These are phyloP conservation scores for Folsomia candida DNA, from an alignment of 2,888 invertebrate genomes.

Conservation along the genomic window DNA sequence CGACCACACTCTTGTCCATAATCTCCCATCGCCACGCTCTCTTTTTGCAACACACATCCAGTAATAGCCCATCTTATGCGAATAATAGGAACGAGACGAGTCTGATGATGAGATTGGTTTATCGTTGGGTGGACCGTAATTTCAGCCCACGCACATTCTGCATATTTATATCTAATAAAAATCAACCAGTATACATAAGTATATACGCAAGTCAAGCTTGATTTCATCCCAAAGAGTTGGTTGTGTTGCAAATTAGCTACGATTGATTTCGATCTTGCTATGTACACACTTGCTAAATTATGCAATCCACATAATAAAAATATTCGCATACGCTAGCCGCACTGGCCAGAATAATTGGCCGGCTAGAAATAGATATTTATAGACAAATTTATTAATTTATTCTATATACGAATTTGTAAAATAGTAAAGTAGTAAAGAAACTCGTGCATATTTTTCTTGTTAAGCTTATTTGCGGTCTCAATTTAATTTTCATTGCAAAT, in stretches of 20 bases:
- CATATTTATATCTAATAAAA: background rate
- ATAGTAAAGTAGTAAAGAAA: background rate
- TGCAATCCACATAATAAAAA: too few relatives aligned
- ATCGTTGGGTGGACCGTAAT: slow-evolving; percentile 5
- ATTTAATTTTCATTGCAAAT: too few relatives aligned
- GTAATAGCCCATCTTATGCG: background rate
- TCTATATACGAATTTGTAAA: background rate
- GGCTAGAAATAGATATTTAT: too few relatives aligned
- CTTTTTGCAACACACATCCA: background rate
- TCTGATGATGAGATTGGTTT: background rate
- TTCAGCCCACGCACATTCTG: background rate
- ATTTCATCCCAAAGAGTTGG: background rate
- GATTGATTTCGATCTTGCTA: background rate
- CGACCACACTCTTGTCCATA: slow-evolving; percentile 1
- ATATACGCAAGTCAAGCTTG: background rate
- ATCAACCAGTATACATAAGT: background rate
- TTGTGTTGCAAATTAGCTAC: background rate
- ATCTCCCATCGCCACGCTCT: background rate
- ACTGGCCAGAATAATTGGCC: too few relatives aligned
- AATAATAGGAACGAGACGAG: background rate
- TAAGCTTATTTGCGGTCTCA: too few relatives aligned
- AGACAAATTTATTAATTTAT: background rate
- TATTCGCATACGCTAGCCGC: too few relatives aligned
- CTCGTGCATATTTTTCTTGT: background rate
- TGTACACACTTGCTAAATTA: background rate